Conservation (phyloP, 23 tunicate species). For the Trididemnum miniatum region DNA sequence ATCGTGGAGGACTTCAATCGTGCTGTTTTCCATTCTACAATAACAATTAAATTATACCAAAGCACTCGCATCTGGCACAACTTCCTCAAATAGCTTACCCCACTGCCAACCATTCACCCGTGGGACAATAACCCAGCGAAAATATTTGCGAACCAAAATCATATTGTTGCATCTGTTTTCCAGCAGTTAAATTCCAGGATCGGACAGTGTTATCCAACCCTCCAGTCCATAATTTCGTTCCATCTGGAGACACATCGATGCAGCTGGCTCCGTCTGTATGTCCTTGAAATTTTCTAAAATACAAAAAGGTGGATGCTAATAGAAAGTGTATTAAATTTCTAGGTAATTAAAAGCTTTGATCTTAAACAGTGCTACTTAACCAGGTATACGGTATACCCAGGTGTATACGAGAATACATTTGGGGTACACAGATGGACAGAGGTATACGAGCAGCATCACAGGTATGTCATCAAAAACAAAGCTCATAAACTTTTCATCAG, state of each 20-base stretch:
- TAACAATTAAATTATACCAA: background rate
- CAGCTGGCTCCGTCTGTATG: slow-evolving; percentile 98
- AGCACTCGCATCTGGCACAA: no score
- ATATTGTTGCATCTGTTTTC: slow-evolving; percentile 72
- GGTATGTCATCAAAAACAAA: no score
- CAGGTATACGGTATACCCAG: no score
- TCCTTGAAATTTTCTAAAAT: slow-evolving; percentile 97
- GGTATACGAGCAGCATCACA: no score
- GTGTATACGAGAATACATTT: no score
- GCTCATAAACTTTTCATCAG: no score
- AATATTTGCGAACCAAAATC: slow-evolving; percentile 89
- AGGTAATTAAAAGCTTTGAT: no score
- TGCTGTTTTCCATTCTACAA: slow-evolving; percentile 89
- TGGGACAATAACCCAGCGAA: slow-evolving; percentile 91
- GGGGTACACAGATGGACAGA: no score
- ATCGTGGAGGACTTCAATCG: slow-evolving; percentile 90
- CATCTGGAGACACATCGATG: slow-evolving; percentile 94
- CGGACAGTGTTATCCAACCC: slow-evolving; percentile 98
- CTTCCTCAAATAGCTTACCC: no score
- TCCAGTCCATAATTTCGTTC: slow-evolving; percentile 93
- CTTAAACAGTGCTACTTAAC: no score
- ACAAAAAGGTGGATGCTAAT: no score
- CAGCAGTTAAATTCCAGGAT: slow-evolving; percentile 78
- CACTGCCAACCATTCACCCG: slow-evolving; percentile 98
- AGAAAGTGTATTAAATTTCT: no score